Base-by-base conservation (phyloP, 2,113 vertebrate genomes). In the Physeter macrocephalus region DNA sequence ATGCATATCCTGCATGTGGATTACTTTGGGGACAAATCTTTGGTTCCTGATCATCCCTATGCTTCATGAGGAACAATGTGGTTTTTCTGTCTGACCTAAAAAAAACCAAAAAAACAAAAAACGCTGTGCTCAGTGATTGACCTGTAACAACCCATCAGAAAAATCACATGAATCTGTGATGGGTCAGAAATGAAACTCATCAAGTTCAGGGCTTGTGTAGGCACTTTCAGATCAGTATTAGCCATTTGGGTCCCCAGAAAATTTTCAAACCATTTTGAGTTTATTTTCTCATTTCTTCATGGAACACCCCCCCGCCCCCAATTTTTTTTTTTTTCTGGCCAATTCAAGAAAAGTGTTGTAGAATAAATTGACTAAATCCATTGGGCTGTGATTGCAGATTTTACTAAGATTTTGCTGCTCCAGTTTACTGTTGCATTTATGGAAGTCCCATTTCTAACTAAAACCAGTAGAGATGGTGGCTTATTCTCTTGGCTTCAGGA, bases 281-380 rank as follows among this genome's bases (percentile, higher is more conserved):
- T n/a, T 23, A 88, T 52, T 54, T 75, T 49, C 23, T 72, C 31
- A 74, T 81, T 78, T 93, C 46, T 27, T 92, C 41, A 43, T 13
- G 9, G 31, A 78, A 66, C 29, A 4, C 41, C 15, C 4, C 27
- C 4, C 4, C 0, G 4, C 6, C 4, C 27, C 9, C 14, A 0
- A 1, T 34, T 31, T 57, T 11, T 43, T n/a, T 43, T n/a, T n/a
- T 75, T 54, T 81, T 21, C 69, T 91, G 34, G 27, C 39, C 6
- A 69, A 27, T 67, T 93, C 36, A 93, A 71, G 23, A 84, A 67
- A 89, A 94, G 39, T 41, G 20, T 81, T 57, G 36, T 91, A 46
- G 34, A 86, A 69, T 83, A 80, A 66, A 78, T 25, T 20, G 18
- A 85, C 46, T 59, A 67, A 59, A n/a, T 57, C n/a, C 20, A 52